Conservation (phyloP, 2,888 invertebrate genomes). For the Euspilapteryx auroguttella region DNA sequence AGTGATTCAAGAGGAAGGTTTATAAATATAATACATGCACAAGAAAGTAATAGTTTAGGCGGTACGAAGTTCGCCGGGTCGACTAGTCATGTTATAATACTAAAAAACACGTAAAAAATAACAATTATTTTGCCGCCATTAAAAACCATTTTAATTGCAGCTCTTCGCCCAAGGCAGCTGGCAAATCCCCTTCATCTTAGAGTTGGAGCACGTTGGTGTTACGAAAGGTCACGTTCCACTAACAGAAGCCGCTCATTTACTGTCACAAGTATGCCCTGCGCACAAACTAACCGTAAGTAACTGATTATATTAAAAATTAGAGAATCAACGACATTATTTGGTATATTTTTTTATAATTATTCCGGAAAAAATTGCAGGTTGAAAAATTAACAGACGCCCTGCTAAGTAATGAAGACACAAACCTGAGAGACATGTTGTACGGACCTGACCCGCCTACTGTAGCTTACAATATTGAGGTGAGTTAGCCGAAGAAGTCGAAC, state of each 20-base stretch:
- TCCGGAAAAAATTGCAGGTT: slow-evolving; percentile 19
- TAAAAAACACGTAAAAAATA: too few relatives aligned
- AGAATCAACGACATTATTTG: too few relatives aligned
- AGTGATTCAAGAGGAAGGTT: too few relatives aligned
- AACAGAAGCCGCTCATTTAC: slow-evolving; percentile 79
- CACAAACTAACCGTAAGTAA: slow-evolving; percentile 63
- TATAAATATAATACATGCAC: too few relatives aligned
- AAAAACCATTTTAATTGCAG: slow-evolving; percentile 54
- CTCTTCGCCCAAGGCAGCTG: slow-evolving; percentile 80
- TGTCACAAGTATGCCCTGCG: slow-evolving; percentile 81
- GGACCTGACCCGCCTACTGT: slow-evolving; percentile 50
- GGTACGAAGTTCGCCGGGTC: too few relatives aligned
- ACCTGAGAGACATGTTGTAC: slow-evolving; percentile 44
- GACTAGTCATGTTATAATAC: too few relatives aligned
- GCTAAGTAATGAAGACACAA: slow-evolving; percentile 37
- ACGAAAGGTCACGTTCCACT: slow-evolving; percentile 77
- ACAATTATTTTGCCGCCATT: too few relatives aligned
- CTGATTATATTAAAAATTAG: too few relatives aligned
- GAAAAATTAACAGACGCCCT: slow-evolving; percentile 48
- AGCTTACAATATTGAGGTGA: slow-evolving; percentile 49
- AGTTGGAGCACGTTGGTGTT: slow-evolving; percentile 87
- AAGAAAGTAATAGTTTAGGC: too few relatives aligned
- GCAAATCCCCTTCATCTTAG: slow-evolving; percentile 80
- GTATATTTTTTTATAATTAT: too few relatives aligned
- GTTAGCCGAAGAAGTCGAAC: slow-evolving; percentile 2